Evolutionary conservation across 2,888 invertebrate genomes (phyloP).

Genomic region (Matsumyia berberina): DNA sequence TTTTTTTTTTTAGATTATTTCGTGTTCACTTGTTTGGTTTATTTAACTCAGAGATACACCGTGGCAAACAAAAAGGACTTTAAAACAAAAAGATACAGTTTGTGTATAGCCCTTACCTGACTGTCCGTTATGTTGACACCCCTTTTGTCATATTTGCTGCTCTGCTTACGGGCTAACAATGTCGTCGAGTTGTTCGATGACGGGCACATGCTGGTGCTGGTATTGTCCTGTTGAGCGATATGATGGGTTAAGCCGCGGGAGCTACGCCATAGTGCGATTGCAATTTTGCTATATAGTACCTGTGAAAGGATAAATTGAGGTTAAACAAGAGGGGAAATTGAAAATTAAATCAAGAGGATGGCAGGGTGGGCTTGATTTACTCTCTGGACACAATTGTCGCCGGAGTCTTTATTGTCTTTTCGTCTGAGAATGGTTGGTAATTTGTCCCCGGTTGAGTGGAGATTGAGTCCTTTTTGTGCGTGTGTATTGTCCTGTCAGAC

Average conservation of each 20-base stretch:
- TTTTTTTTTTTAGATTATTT: slow-evolving; percentile 1
- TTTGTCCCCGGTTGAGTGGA: slow-evolving; percentile 32
- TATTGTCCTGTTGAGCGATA: slow-evolving; percentile 82
- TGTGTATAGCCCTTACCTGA: slow-evolving; percentile 80
- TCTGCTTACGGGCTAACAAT: slow-evolving; percentile 83
- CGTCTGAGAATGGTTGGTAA: slow-evolving; percentile 18
- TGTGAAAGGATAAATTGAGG: slow-evolving; percentile 79
- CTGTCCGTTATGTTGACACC: slow-evolving; percentile 84
- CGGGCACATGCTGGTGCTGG: slow-evolving; percentile 81
- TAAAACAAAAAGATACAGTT: neutral
- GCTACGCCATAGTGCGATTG: slow-evolving; percentile 92
- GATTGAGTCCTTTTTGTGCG: slow-evolving; percentile 1
- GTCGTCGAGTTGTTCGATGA: slow-evolving; percentile 78
- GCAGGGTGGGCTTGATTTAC: neutral
- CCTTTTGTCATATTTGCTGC: slow-evolving; percentile 84
- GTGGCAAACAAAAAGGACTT: neutral
- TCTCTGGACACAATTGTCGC: neutral
- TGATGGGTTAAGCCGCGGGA: slow-evolving; percentile 87
- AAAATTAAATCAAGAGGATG: slow-evolving; percentile 43
- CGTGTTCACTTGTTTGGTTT: slow-evolving; percentile 22
- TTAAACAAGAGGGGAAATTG: slow-evolving; percentile 33
- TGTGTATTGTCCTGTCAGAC: neutral
- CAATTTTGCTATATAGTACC: slow-evolving; percentile 93
- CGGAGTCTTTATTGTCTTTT: neutral
- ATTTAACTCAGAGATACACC: slow-evolving; percentile 34